phyloP scores from a whole-genome alignment of 2,888 invertebrate species.

The Megastigmus dorsalis region DNA sequence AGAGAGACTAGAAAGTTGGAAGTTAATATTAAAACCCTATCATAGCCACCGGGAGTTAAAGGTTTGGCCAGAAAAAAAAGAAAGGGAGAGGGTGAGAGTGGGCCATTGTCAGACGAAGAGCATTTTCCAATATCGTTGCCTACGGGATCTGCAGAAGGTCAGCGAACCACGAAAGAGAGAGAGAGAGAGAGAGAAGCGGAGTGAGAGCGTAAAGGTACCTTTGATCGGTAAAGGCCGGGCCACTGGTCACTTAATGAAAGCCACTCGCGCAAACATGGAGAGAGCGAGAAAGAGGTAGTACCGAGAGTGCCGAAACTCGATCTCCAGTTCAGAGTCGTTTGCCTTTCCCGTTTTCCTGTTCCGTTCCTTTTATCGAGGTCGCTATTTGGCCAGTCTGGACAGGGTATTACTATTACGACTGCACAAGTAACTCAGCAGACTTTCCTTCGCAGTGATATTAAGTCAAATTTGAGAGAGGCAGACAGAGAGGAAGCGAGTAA shows the following conservation, averaged over 20 bases:
- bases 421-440: background rate
- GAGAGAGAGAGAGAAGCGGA: background rate
- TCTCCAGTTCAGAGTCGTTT: background rate
- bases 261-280: constrained; percentile 22
- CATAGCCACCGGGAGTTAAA: background rate
- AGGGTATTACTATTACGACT: no score
- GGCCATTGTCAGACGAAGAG: background rate
- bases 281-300: no score
- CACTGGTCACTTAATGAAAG: constrained; percentile 35
- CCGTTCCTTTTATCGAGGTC: constrained; percentile 7
- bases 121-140: constrained; percentile 18
- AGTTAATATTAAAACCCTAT: constrained; percentile 14
- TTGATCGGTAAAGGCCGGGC: constrained; percentile 3
- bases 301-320: constrained; percentile 5
- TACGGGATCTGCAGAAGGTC: background rate
- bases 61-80: background rate
- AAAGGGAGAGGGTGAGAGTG: background rate
- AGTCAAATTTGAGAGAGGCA: constrained; percentile 23
- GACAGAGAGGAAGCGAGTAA: background rate
- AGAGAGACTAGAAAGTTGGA: no score
- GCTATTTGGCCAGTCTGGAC: background rate
- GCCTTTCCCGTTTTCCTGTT: constrained; percentile 4
- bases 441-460: constrained; percentile 2
- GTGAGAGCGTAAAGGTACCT: background rate
- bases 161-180: background rate